These are phyloP conservation scores for Naso thynnoides DNA, from an alignment of 2,797 vertebrate species.

Conservation along the genomic window DNA sequence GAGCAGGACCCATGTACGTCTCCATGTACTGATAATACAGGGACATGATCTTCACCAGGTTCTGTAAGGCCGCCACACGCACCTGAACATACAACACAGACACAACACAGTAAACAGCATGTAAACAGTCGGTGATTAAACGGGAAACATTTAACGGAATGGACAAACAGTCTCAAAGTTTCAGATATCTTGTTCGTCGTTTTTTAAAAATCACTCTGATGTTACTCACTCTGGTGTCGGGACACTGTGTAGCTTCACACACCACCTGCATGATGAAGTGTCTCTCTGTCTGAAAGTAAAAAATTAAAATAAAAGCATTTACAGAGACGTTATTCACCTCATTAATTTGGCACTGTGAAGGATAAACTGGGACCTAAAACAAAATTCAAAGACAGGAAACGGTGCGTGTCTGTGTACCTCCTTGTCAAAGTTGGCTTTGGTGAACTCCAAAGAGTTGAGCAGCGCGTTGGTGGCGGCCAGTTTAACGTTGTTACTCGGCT, in stretches of 20 bases:
- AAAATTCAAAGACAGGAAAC: too few relatives aligned
- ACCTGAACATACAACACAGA: conserved; percentile 82
- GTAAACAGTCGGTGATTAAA: background rate
- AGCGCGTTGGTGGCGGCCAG: conserved; percentile 97
- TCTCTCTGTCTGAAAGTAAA: conserved; percentile 91
- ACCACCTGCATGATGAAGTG: conserved; percentile 99
- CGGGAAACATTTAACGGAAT: too few relatives aligned
- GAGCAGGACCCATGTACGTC: conserved; percentile 97
- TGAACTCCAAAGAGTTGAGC: conserved; percentile 98
- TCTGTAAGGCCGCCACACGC: conserved; percentile 96
- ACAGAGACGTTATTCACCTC: too few relatives aligned
- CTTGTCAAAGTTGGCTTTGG: conserved; percentile 98
- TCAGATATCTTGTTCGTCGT: background rate
- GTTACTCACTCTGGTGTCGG: conserved; percentile 93
- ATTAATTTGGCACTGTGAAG: background rate
- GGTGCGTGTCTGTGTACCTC: conserved; percentile 85
- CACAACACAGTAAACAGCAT: background rate
- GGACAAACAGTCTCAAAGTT: background rate
- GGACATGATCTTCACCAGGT: conserved; percentile 99
- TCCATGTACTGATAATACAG: conserved; percentile 99
- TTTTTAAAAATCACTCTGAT: too few relatives aligned
- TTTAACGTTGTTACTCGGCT: conserved; percentile 98
- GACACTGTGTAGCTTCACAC: conserved; percentile 98
- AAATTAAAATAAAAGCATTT: background rate
- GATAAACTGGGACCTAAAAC: background rate